These are phyloP conservation scores for Timema podura DNA, from an alignment of 2,888 invertebrate genomes.

Conservation along the genomic window DNA sequence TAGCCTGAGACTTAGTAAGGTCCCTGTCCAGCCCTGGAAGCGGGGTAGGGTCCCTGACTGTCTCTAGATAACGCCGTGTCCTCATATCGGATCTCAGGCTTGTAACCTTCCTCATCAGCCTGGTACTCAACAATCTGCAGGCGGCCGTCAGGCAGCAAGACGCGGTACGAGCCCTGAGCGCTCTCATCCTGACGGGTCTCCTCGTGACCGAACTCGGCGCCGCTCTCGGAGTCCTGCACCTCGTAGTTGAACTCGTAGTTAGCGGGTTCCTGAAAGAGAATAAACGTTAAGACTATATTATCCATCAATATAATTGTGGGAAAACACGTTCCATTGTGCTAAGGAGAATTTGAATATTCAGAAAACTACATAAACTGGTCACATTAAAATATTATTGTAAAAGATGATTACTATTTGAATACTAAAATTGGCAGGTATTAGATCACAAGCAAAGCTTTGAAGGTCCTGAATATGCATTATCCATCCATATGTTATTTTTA, in stretches of 20 bases:
- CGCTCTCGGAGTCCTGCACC: conserved; percentile 55
- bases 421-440: too few relatives aligned
- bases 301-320: too few relatives aligned
- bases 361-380: too few relatives aligned
- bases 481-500: too few relatives aligned
- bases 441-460: too few relatives aligned
- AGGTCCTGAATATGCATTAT: too few relatives aligned
- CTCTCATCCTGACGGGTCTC: conserved; percentile 61
- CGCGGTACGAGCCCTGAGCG: conserved; percentile 61
- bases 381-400: too few relatives aligned
- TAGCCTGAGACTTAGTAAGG: not conserved
- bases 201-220: conserved; percentile 59
- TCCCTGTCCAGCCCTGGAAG: not conserved
- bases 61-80: conserved; percentile 20
- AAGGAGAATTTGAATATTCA: too few relatives aligned
- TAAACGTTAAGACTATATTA: not conserved
- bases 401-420: too few relatives aligned
- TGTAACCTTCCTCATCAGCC: conserved; percentile 58
- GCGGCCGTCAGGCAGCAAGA: conserved; percentile 59
- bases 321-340: too few relatives aligned
- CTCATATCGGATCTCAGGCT: conserved; percentile 55
- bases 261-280: conserved; percentile 51
- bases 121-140: conserved; percentile 61
- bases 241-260: conserved; percentile 63
- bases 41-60: conserved; percentile 4